Percentiles rank a stretch among this genome's conserved stretches.
Conservation (phyloP, 64 coral and sea anemone genomes). For the Pocillopora damicornis region DNA sequence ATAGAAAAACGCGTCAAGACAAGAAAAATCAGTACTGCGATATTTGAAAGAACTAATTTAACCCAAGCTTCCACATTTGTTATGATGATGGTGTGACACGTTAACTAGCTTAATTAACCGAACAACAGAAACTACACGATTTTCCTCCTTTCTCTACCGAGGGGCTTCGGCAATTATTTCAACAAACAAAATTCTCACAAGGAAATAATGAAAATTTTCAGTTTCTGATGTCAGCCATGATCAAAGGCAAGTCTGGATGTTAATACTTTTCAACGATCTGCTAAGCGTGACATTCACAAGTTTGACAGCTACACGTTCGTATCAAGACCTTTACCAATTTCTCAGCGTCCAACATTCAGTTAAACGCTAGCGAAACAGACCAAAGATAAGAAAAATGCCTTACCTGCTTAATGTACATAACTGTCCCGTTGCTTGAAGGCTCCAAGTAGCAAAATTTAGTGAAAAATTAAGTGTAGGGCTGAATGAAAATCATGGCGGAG, state of each 20-base stretch:
- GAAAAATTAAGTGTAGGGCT: not conserved
- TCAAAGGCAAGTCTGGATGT: not conserved
- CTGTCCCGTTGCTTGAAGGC: slow-evolving; percentile 8
- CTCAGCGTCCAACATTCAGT: not conserved
- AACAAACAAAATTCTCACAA: not conserved
- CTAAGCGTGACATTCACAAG: not conserved
- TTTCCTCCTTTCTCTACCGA: no score
- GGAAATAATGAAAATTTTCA: not conserved
- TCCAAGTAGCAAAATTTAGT: not conserved
- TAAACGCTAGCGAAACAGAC: not conserved
- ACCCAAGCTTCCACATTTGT: no score
- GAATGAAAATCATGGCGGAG: not conserved
- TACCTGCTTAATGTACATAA: slow-evolving; percentile 44
- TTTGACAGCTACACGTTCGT: not conserved
- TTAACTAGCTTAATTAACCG: no score
- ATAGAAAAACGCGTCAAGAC: no score
- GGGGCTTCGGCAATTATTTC: no score
- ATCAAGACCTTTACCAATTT: not conserved
- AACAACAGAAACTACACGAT: no score
- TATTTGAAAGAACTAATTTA: no score
- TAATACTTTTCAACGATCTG: not conserved
- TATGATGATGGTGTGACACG: no score
- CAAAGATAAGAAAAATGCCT: not conserved
- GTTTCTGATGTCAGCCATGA: not conserved
- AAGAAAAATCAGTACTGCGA: no score